Base-by-base conservation (phyloP, 2,888 invertebrate species). In the Drosophila greeni region DNA sequence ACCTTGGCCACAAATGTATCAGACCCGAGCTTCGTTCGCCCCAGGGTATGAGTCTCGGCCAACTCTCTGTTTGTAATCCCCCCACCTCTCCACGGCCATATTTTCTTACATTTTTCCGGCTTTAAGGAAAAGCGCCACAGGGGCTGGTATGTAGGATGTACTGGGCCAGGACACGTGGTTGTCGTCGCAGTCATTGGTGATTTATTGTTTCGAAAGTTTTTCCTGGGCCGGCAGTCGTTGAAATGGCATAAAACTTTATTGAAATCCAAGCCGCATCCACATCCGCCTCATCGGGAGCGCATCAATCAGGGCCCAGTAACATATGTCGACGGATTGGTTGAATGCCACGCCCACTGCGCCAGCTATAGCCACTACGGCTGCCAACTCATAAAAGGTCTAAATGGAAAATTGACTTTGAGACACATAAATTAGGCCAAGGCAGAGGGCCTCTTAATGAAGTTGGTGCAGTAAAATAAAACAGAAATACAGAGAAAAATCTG, bases 131-230 rank as follows among this genome's bases (percentile, higher is more conserved):
- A 47, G 45, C 31, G 31, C 45, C 45, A 31, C 14, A 9, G 45
- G 26, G 51, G 42, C 36, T 26, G 40, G 24, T 20, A 4, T 11
- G 24, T 20, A 7, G 20, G 20, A 62, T 24, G 47, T 57, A 75
- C 66, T 54, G 58, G 40, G 20, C 29, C 45, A 52, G 29, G 40
- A 53, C 61, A 54, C 56, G 61, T 59, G 54, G 69, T 62, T 73
- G 69, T 75, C 83, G 72, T 70, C 69, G 79, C 61, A 54, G 70
- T 70, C 72, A 60, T 59, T 55, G 64, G 61, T 80, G 80, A 80
- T 80, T 80, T 84, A 84, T 80, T 84, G 79, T 76, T 70, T 70
- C 65, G 57, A 58, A 76, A 64, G 62, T 77, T 84, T 76, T 66
- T 68, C 54, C 34, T 55, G 53, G 33, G 20, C 40, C 66, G 29